These are phyloP conservation scores for Dermochelys coriacea DNA, from an alignment of 2,797 vertebrate genomes.

Conservation along the genomic window DNA sequence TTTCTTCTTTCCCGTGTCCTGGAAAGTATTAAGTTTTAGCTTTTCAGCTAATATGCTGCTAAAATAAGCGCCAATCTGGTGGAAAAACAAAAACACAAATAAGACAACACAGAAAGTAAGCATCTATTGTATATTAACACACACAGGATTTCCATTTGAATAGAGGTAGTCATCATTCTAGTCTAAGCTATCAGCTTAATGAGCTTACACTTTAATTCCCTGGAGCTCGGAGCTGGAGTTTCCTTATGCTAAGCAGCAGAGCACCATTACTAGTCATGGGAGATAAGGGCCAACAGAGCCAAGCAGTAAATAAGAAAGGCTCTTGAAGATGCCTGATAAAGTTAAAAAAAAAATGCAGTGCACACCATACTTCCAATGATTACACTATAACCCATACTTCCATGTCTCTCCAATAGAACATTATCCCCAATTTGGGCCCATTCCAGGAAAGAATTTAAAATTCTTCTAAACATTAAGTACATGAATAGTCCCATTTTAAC, in stretches of 20 bases:
- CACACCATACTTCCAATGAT: fast-evolving
- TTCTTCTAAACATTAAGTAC: not conserved
- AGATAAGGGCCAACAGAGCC: not conserved
- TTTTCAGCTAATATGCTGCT: slow-evolving; percentile 86
- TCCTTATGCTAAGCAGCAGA: not conserved
- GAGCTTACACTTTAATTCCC: not conserved
- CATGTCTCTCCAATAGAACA: fast-evolving
- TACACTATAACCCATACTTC: not conserved
- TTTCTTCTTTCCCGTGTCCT: slow-evolving; percentile 84
- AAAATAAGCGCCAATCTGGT: slow-evolving; percentile 83
- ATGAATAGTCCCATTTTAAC: not conserved
- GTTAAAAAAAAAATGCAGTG: not conserved
- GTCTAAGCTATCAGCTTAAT: not conserved
- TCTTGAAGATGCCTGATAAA: not conserved
- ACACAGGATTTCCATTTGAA: not conserved
- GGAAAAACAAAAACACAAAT: not conserved
- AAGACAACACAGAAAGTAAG: not conserved
- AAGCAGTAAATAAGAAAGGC: not conserved
- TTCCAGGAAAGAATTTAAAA: not conserved
- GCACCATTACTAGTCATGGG: not conserved
- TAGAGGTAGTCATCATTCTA: not conserved
- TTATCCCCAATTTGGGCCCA: fast-evolving
- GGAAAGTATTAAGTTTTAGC: slow-evolving; percentile 85
- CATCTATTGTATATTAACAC: not conserved
- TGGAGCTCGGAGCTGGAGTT: not conserved